These are phyloP conservation scores for Tanytarsus gracilentus DNA, from an alignment of 2,888 invertebrate species.

Conservation along the genomic window DNA sequence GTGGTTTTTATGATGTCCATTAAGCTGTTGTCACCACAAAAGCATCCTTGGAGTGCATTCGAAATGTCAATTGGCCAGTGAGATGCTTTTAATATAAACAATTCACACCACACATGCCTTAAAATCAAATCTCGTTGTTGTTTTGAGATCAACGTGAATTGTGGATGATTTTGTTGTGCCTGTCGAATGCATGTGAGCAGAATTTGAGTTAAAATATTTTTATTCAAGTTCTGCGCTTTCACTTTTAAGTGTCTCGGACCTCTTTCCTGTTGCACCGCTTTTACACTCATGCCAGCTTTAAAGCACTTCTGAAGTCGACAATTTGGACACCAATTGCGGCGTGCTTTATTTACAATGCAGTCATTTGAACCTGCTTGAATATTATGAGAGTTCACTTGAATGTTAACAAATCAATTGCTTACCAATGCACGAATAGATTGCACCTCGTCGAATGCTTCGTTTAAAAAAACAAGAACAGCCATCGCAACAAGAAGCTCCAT, in stretches of 20 bases:
- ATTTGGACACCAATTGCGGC: conserved; percentile 81
- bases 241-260: conserved; percentile 54
- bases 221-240: not conserved
- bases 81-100: conserved; percentile 50
- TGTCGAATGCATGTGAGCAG: conserved; percentile 49
- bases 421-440: conserved; percentile 70
- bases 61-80: conserved; percentile 48
- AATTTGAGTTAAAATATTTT: conserved; percentile 50
- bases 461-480: conserved; percentile 88
- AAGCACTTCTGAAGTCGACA: conserved; percentile 73
- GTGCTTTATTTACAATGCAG: conserved; percentile 69
- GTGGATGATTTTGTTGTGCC: conserved; percentile 48
- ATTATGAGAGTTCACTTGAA: not conserved
- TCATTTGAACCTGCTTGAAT: conserved; percentile 56
- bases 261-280: conserved; percentile 79
- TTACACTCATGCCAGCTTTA: conserved; percentile 65
- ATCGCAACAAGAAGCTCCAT: conserved; percentile 76
- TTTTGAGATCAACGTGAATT: conserved; percentile 45
- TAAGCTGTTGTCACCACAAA: conserved; percentile 37
- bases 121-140: conserved; percentile 50
- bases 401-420: conserved; percentile 35
- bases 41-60: conserved; percentile 37
- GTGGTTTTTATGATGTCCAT: conserved; percentile 41
- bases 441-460: conserved; percentile 64
- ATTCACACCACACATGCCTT: conserved; percentile 50